These are phyloP conservation scores for Blera fallax DNA, from an alignment of 2,888 invertebrate species.

Conservation along the genomic window DNA sequence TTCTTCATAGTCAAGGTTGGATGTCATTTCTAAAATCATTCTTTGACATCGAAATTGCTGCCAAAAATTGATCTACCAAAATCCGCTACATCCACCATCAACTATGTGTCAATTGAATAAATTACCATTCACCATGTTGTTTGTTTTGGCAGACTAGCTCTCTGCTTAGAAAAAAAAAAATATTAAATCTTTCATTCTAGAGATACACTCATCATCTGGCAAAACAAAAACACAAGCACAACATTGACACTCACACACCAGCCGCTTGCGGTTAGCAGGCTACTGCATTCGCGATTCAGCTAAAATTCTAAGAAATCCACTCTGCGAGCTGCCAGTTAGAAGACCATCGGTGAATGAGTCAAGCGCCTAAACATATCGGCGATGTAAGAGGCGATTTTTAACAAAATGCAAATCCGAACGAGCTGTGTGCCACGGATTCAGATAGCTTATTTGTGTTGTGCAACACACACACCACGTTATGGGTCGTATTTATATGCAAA, in stretches of 20 bases:
- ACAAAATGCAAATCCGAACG: slow-evolving; percentile 38
- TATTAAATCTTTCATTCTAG: slow-evolving; percentile 27
- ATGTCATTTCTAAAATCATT: slow-evolving; percentile 60
- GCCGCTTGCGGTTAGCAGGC: slow-evolving; percentile 21
- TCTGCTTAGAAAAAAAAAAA: background rate
- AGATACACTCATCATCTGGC: slow-evolving; percentile 63
- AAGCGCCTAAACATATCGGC: slow-evolving; percentile 71
- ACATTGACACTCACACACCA: slow-evolving; percentile 11
- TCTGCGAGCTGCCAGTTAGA: slow-evolving; percentile 48
- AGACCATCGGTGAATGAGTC: slow-evolving; percentile 54
- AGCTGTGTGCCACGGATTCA: background rate
- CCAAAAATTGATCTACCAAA: slow-evolving; percentile 44
- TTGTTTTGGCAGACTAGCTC: slow-evolving; percentile 38
- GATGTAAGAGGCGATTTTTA: slow-evolving; percentile 62
- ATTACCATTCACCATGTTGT: slow-evolving; percentile 49
- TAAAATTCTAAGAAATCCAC: slow-evolving; percentile 64
- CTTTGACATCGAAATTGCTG: slow-evolving; percentile 32
- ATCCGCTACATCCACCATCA: slow-evolving; percentile 23
- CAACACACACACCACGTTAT: slow-evolving; percentile 24
- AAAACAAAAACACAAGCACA: background rate
- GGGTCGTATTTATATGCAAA: slow-evolving; percentile 51
- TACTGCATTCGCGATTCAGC: slow-evolving; percentile 62
- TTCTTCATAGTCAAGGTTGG: background rate
- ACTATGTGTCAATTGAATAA: slow-evolving; percentile 67
- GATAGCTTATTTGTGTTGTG: slow-evolving; percentile 44